Evolutionary conservation across 2,797 vertebrate genomes (phyloP).

Genomic region (Spinus pinus): DNA sequence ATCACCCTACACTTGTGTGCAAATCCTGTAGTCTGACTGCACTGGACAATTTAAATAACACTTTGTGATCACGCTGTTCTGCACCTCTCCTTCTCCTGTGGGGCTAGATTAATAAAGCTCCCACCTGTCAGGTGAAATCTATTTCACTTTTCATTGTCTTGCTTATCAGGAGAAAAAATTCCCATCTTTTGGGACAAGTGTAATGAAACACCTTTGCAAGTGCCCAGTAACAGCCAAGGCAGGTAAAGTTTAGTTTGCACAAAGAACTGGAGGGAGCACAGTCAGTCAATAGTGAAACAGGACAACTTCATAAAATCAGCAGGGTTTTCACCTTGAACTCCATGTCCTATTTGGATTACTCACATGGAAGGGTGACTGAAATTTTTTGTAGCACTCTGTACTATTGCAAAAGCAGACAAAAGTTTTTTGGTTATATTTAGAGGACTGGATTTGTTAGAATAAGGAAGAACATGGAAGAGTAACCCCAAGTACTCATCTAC

Average conservation of each 20-base stretch:
- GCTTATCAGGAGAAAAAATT: not conserved
- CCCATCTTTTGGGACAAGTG: not conserved
- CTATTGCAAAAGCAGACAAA: not conserved
- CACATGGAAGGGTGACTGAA: not conserved
- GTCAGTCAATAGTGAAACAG: not conserved
- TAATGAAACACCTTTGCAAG: conserved; percentile 13
- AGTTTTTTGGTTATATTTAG: not conserved
- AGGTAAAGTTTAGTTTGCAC: not conserved
- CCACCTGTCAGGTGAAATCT: not conserved
- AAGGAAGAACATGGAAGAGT: not conserved
- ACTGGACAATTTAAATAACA: not conserved
- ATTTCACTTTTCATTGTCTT: not conserved
- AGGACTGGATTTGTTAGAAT: not conserved
- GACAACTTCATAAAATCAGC: not conserved
- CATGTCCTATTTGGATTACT: not conserved
- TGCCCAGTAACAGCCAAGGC: not conserved
- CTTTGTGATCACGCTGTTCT: not conserved
- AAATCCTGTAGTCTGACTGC: not conserved
- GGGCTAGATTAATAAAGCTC: not conserved
- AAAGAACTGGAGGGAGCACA: not conserved
- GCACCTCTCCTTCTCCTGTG: not conserved
- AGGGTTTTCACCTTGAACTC: not conserved
- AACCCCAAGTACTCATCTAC: not conserved
- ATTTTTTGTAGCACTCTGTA: not conserved
- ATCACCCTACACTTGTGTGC: not conserved